These are phyloP conservation scores for Amphimallon solstitiale DNA, from an alignment of 2,888 invertebrate species.

Conservation along the genomic window DNA sequence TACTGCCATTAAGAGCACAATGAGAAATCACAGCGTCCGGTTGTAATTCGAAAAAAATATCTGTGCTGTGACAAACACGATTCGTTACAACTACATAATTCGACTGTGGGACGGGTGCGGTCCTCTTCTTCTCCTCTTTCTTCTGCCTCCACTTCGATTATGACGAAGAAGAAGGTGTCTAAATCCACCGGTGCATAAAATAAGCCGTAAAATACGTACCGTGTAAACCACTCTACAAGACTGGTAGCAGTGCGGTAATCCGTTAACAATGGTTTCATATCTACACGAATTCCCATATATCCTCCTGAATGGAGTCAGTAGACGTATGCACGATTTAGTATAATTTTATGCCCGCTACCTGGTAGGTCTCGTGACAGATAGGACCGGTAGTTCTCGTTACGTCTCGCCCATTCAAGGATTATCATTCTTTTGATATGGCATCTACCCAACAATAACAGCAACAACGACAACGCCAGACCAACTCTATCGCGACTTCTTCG, in stretches of 20 bases:
- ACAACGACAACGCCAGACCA: conserved; percentile 30
- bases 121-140: not conserved
- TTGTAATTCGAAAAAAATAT: conserved; percentile 16
- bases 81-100: conserved; percentile 12
- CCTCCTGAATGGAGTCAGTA: conserved; percentile 57
- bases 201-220: conserved; percentile 34
- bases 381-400: conserved; percentile 59
- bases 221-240: conserved; percentile 53
- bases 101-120: not conserved
- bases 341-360: conserved; percentile 63
- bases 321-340: conserved; percentile 62
- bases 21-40: conserved; percentile 6
- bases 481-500: not conserved
- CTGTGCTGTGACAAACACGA: conserved; percentile 12
- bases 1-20: conserved; percentile 11
- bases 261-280: conserved; percentile 61
- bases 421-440: conserved; percentile 59
- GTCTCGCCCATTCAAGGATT: conserved; percentile 60
- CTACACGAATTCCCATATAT: conserved; percentile 61
- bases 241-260: conserved; percentile 61
- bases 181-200: conserved; percentile 36
- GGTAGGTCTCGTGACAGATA: conserved; percentile 62
- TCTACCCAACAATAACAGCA: conserved; percentile 41
- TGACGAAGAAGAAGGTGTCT: conserved; percentile 19
- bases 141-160: not conserved